Percentiles rank a stretch among this genome's conserved stretches.
phyloP scores from a whole-genome alignment of 2,888 invertebrate genomes.

The Holacanthella duospinosa region DNA sequence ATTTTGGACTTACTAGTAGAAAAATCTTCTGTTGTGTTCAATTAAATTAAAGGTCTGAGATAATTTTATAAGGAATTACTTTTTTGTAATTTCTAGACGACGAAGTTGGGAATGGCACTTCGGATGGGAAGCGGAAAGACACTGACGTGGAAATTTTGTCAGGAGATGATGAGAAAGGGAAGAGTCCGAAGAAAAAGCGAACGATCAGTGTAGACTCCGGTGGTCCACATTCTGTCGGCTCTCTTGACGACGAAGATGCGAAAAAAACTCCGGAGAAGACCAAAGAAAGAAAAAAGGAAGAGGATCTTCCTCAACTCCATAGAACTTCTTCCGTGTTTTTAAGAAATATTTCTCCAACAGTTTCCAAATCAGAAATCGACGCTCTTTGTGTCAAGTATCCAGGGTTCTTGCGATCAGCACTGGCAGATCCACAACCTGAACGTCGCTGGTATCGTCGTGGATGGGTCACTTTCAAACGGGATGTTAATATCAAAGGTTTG shows the following conservation, averaged over 20 bases:
- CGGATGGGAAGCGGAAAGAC: no score
- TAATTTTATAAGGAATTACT: no score
- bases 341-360: constrained; percentile 86
- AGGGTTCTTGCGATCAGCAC: constrained; percentile 87
- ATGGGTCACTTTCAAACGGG: constrained; percentile 94
- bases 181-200: constrained; percentile 12
- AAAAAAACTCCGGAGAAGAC: constrained; percentile 17
- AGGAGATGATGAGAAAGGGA: no score
- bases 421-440: constrained; percentile 94
- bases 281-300: constrained; percentile 13
- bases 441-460: constrained; percentile 92
- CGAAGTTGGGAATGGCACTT: background rate
- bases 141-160: no score
- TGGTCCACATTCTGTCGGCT: constrained; percentile 14
- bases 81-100: no score
- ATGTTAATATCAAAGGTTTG: constrained; percentile 78
- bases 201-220: constrained; percentile 34
- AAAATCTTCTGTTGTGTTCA: no score
- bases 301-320: constrained; percentile 54
- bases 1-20: no score
- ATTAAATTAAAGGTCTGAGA: no score
- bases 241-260: constrained; percentile 18
- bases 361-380: constrained; percentile 94
- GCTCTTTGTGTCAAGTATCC: constrained; percentile 74
- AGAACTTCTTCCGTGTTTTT: constrained; percentile 95